Conservation (phyloP, 2,888 invertebrate genomes). For the Idaea aversata region DNA sequence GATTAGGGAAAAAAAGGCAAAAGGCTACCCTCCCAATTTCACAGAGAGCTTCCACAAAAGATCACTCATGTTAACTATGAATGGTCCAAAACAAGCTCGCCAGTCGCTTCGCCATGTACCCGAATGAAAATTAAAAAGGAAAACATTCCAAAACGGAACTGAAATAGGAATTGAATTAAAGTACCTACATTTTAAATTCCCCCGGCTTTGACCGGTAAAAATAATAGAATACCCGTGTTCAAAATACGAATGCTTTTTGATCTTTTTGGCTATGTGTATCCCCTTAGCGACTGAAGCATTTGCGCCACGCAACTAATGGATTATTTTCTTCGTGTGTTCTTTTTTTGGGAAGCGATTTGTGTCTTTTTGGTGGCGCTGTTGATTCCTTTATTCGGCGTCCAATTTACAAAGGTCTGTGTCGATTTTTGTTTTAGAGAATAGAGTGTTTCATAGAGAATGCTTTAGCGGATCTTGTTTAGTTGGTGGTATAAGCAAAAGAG, state of each 20-base stretch:
- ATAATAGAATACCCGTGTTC: conserved; percentile 70
- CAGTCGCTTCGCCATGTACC: conserved; percentile 42
- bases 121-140: conserved; percentile 74
- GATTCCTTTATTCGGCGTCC: conserved; percentile 50
- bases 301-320: conserved; percentile 77
- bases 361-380: conserved; percentile 41
- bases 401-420: conserved; percentile 42
- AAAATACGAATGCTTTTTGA: conserved; percentile 71
- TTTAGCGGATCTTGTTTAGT: conserved; percentile 41
- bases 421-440: conserved; percentile 20
- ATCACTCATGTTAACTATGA: conserved; percentile 78
- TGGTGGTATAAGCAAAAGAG: conserved; percentile 59
- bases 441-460: conserved; percentile 20
- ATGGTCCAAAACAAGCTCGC: conserved; percentile 68
- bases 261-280: conserved; percentile 63
- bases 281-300: conserved; percentile 70
- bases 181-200: conserved; percentile 71
- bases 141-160: conserved; percentile 63
- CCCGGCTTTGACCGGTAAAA: conserved; percentile 70
- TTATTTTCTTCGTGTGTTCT: conserved; percentile 76
- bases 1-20: conserved; percentile 68
- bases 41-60: conserved; percentile 76
- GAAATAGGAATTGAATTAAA: conserved; percentile 78
- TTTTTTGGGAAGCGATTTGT: conserved; percentile 65
- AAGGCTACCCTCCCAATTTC: conserved; percentile 71